These are phyloP conservation scores for Myotis vivesi DNA, from an alignment of 2,797 vertebrate species.

Conservation along the genomic window DNA sequence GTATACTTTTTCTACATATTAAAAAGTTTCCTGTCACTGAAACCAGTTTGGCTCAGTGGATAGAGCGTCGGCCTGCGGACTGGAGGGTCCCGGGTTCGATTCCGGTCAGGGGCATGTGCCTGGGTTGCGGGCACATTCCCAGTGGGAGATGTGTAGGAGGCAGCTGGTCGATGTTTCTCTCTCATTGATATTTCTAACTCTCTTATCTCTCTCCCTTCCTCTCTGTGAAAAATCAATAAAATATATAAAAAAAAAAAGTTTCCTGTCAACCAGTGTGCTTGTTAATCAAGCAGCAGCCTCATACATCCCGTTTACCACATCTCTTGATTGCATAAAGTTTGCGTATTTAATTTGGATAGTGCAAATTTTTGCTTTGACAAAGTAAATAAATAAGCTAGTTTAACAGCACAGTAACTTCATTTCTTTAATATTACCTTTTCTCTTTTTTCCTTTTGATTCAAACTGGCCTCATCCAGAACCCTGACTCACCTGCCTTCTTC, in stretches of 20 bases:
- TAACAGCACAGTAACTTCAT: background rate
- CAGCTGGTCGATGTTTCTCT: too few species aligned
- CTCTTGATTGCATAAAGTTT: background rate
- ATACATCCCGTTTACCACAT: background rate
- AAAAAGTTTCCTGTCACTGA: background rate
- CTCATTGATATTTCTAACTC: too few species aligned
- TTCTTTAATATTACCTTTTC: background rate
- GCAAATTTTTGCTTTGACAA: background rate
- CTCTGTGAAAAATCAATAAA: too few species aligned
- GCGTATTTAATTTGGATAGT: background rate
- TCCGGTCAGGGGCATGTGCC: too few species aligned
- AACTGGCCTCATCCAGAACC: background rate
- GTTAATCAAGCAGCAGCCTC: background rate
- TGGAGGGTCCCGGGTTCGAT: too few species aligned
- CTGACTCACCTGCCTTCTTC: background rate
- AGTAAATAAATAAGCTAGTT: background rate
- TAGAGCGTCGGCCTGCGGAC: too few species aligned
- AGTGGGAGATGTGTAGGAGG: too few species aligned
- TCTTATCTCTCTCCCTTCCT: too few species aligned
- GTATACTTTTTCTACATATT: background rate
- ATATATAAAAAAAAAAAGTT: too few species aligned
- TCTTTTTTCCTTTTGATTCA: background rate
- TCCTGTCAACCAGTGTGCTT: background rate
- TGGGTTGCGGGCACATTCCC: too few species aligned
- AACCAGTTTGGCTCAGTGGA: too few species aligned